Conservation (phyloP, 1,140 invertebrate species). For the Sarcophaga bullata region DNA sequence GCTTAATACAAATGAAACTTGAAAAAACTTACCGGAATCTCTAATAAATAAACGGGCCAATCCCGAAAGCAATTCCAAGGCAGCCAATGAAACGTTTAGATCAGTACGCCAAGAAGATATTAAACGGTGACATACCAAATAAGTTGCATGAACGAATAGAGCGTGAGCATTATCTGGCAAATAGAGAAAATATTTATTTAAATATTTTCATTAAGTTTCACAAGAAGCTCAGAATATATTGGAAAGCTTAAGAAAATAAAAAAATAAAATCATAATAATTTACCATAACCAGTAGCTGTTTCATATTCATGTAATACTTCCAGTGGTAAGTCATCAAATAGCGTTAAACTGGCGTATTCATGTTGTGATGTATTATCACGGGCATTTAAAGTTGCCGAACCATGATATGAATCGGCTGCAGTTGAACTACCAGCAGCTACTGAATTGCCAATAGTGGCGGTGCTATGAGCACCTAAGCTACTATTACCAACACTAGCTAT, state of each 20-base stretch:
- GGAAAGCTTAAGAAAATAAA: background rate
- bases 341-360: conserved; percentile 62
- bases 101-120: conserved; percentile 97
- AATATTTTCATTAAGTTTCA: background rate
- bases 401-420: conserved; percentile 28
- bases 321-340: conserved; percentile 64
- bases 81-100: conserved; percentile 93
- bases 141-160: conserved; percentile 89
- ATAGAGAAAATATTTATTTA: conserved; percentile 31
- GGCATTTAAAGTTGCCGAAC: conserved; percentile 37
- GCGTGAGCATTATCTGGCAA: conserved; percentile 68
- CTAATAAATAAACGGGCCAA: conserved; percentile 86
- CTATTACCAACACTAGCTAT: conserved; percentile 58
- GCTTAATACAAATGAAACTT: conserved; percentile 25
- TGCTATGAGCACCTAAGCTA: conserved; percentile 60
- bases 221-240: background rate
- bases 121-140: conserved; percentile 91
- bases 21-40: conserved; percentile 76
- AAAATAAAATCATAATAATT: conserved; percentile 46
- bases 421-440: conserved; percentile 39
- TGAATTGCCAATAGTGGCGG: conserved; percentile 46
- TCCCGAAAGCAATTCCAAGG: conserved; percentile 89
- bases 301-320: conserved; percentile 62
- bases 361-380: conserved; percentile 59
- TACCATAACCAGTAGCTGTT: conserved; percentile 60